These are phyloP conservation scores for Tetraodon nigroviridis DNA, from an alignment of 2,113 vertebrate genomes.

Conservation along the genomic window DNA sequence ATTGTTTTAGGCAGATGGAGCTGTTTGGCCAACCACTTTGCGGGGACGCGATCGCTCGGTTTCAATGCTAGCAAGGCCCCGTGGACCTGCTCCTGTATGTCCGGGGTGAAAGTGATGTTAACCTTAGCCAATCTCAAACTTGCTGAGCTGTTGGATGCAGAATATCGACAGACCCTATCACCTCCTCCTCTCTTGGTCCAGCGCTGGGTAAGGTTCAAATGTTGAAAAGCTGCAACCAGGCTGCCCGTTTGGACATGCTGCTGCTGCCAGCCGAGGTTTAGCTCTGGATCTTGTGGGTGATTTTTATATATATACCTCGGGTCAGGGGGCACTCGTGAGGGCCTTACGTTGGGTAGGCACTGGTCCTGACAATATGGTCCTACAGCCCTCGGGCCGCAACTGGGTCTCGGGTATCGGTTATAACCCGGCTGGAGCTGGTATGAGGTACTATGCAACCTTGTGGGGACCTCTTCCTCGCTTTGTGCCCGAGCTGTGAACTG, in stretches of 20 bases:
- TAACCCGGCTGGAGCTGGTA: constrained; percentile 33
- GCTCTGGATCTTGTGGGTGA: constrained; percentile 33
- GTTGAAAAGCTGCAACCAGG: constrained; percentile 49
- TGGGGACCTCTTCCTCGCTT: background rate
- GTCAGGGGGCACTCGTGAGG: constrained; percentile 8
- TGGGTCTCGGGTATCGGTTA: constrained; percentile 32
- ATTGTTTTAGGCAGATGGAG: constrained; percentile 76
- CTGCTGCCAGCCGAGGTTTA: constrained; percentile 24
- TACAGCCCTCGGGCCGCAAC: constrained; percentile 29
- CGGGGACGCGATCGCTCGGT: constrained; percentile 62
- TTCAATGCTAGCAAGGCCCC: constrained; percentile 64
- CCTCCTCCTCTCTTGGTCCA: constrained; percentile 14
- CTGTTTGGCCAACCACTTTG: constrained; percentile 64
- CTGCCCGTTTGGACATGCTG: constrained; percentile 27
- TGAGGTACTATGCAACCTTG: background rate
- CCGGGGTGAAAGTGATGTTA: constrained; percentile 45
- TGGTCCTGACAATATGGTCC: constrained; percentile 24
- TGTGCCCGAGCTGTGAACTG: constrained; percentile 29
- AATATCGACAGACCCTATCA: constrained; percentile 27
- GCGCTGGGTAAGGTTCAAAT: constrained; percentile 48
- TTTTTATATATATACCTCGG: constrained; percentile 27
- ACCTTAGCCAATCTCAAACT: constrained; percentile 4
- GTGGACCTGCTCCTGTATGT: constrained; percentile 58
- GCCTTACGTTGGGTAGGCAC: constrained; percentile 14
- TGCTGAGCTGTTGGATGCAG: constrained; percentile 13